These are phyloP conservation scores for Chaetura pelagica DNA, from an alignment of 2,113 vertebrate genomes.

Conservation along the genomic window DNA sequence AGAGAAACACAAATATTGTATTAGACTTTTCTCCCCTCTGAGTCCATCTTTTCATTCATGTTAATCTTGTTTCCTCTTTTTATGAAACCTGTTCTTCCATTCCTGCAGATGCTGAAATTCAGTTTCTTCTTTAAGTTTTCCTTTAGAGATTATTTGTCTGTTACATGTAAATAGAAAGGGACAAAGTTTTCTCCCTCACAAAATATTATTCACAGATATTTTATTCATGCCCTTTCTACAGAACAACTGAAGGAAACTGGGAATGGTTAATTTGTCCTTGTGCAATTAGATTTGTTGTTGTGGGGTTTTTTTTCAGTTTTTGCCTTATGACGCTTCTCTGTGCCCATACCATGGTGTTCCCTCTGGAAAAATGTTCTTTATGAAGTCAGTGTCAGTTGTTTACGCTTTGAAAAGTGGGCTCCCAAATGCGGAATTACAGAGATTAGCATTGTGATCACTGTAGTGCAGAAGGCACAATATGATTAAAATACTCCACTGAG, in stretches of 20 bases:
- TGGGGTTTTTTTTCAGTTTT: not conserved
- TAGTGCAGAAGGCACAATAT: not conserved
- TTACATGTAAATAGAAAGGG: not conserved
- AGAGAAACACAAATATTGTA: not conserved
- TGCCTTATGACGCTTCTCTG: not conserved
- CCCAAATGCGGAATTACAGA: constrained; percentile 27
- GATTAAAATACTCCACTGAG: constrained; percentile 14
- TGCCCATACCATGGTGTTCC: not conserved
- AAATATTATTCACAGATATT: not conserved
- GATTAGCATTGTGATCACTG: not conserved
- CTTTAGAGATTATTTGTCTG: not conserved
- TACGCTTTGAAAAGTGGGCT: constrained; percentile 1
- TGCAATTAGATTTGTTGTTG: not conserved
- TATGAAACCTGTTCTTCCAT: not conserved
- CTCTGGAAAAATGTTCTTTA: constrained; percentile 17
- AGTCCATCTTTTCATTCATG: not conserved
- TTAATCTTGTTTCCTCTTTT: not conserved
- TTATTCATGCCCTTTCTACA: not conserved
- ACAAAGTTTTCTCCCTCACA: not conserved
- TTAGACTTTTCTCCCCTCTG: not conserved
- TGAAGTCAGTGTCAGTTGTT: not conserved
- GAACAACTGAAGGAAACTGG: not conserved
- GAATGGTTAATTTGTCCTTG: not conserved
- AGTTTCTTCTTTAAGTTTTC: not conserved
- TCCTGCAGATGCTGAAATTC: not conserved